Base-by-base conservation (phyloP, 2,888 invertebrate genomes). In the Tachina grossa region DNA sequence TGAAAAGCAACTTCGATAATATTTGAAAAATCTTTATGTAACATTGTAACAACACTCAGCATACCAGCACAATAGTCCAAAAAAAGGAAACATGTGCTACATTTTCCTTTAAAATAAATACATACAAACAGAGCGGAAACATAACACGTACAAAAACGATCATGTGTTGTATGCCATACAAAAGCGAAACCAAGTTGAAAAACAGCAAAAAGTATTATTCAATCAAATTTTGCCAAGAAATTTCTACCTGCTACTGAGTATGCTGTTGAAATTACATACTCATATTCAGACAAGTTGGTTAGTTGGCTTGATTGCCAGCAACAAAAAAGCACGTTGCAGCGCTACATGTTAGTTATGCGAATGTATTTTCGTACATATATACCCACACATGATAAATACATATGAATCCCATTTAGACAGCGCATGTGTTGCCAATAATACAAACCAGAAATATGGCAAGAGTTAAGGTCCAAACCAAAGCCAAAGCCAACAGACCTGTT, bases 251-350 rank as follows among this genome's bases (percentile, higher is more conserved):
- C 53, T 69, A 8, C 22, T n/a, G 22, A 31, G n/a, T 10, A 45
- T 39, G 39, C 19, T 41, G 13, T 39, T 72, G 47, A 39, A 39
- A 76, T 47, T 61, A 61, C 16, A 11, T 57, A 66, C 51, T 51
- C 11, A 31, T 57, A 76, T 63, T 51, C 11, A 59, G 57, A 59
- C 13, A 76, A 39, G 22, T 22, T 53, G 22, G 59, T 43, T 79
- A 55, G 49, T 61, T 80, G 74, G 49, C 66, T 68, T 78, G 78
- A 77, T 75, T 79, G 69, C 75, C 47, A 71, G 22, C 74, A 76
- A 68, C 31, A 72, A 51, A 71, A 41, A 19, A 90, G 89, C 91
- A 91, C 90, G 90, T 91, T 91, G 91, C 91, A 91, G 89, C 89
- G 88, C 90, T 90, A 31, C 31, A 31, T 31, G 89, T 91, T 90